Evolutionary conservation across 2,888 invertebrate species (phyloP).

Genomic region (Parelbella ahira): DNA sequence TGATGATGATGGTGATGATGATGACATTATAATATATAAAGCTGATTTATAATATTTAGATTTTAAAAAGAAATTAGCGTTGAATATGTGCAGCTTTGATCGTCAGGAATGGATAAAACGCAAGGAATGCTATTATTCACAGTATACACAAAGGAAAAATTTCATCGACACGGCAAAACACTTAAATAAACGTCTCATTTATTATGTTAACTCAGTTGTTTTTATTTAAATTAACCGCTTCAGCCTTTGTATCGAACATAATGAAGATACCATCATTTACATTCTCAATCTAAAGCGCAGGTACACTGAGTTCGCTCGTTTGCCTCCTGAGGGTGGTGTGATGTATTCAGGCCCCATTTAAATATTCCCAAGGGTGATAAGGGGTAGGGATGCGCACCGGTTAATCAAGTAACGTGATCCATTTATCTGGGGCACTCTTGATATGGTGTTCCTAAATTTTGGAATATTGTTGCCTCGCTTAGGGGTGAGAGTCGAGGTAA

Average conservation of each 20-base stretch:
- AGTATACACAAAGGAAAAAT: too few species aligned
- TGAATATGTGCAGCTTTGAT: too few species aligned
- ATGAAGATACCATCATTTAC: constrained; percentile 66
- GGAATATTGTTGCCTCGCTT: constrained; percentile 70
- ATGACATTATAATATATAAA: too few species aligned
- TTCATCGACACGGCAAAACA: too few species aligned
- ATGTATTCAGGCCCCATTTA: constrained; percentile 77
- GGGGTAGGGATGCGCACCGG: constrained; percentile 74
- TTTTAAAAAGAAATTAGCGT: too few species aligned
- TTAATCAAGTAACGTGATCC: constrained; percentile 81
- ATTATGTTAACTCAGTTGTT: too few species aligned
- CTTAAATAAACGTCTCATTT: too few species aligned
- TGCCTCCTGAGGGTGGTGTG: constrained; percentile 68
- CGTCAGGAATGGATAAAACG: too few species aligned
- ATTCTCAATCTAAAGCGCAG: constrained; percentile 64
- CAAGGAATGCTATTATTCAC: too few species aligned
- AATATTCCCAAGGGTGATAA: constrained; percentile 78
- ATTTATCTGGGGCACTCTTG: constrained; percentile 78
- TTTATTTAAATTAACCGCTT: constrained; percentile 24
- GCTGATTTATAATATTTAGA: too few species aligned
- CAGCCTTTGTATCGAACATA: constrained; percentile 38
- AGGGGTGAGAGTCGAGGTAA: constrained; percentile 48
- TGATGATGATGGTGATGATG: too few species aligned
- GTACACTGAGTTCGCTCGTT: constrained; percentile 59
- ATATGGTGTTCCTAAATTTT: constrained; percentile 71